phyloP scores from a whole-genome alignment of 1,140 invertebrate species.

The Drosophila fuyamai region DNA sequence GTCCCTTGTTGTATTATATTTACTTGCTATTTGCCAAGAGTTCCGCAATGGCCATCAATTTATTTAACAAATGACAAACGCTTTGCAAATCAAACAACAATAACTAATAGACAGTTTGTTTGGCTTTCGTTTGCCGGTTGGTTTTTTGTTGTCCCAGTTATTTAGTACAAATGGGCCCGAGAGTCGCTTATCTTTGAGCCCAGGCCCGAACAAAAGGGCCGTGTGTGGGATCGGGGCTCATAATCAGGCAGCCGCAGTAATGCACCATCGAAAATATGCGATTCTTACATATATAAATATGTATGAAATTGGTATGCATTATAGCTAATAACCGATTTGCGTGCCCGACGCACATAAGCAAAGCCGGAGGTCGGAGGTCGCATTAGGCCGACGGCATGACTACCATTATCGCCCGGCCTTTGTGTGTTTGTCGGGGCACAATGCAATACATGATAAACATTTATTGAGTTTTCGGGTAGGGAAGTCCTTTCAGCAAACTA shows the following conservation, averaged over 20 bases:
- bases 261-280: constrained; percentile 53
- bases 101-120: constrained; percentile 78
- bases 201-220: constrained; percentile 33
- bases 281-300: constrained; percentile 16
- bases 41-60: constrained; percentile 76
- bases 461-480: constrained; percentile 51
- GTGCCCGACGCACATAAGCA: constrained; percentile 67
- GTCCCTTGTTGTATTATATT: constrained; percentile 18
- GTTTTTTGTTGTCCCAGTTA: constrained; percentile 55
- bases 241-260: constrained; percentile 52
- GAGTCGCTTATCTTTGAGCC: constrained; percentile 56
- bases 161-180: constrained; percentile 71
- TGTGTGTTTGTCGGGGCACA: constrained; percentile 28
- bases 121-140: constrained; percentile 39
- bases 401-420: neutral
- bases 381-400: constrained; percentile 4
- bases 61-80: constrained; percentile 81
- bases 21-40: constrained; percentile 63
- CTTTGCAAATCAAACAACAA: constrained; percentile 81
- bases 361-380: constrained; percentile 12
- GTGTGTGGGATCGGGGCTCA: constrained; percentile 29
- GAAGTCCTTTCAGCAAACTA: constrained; percentile 8
- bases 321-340: constrained; percentile 77
- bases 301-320: constrained; percentile 53
- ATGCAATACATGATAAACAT: constrained; percentile 64